Base-by-base conservation (phyloP, 2,888 invertebrate genomes). In the Sphaeridia pumilis region DNA sequence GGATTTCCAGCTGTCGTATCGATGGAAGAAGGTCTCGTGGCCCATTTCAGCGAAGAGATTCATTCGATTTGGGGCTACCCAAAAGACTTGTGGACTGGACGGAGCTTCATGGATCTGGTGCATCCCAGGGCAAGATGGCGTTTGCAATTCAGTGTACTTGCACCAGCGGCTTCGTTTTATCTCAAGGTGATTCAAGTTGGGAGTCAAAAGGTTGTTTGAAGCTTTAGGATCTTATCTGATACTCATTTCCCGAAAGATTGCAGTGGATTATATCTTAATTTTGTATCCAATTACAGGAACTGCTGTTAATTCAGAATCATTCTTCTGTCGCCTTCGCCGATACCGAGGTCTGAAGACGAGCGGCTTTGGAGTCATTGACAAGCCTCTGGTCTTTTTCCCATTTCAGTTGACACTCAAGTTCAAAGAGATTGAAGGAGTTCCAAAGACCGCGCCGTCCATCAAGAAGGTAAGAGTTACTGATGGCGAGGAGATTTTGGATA, bases 41-140 rank as follows among this genome's bases (percentile, higher is more conserved):
- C 87, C 64, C 83, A 82, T 66, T 81, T 84, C 10, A 83, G 87
- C 0, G 72, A 81, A 0, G 78, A 78, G 44, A 72, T 87, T 46
- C 80, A 80, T 0, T 70, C 77, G 1, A 75, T 80, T 1, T 74
- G 89, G 47, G 88, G 86, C 1, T 89, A 81, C 67, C 83, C 86
- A 0, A 80, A 81, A 61, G 84, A 87, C 58, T 84, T 86, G 79
- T 88, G 87, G 87, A 71, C 84, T 28, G 88, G 87, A 3, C 76
- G 85, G 48, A 84, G 85, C 0, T 87, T 92, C 66, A 84, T 87
- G 51, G 87, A 90, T 66, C 89, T 88, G 67, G 76, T 92, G 1
- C 87, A 89, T 70, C 81, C 83, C 2, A 83, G 70, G 84, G 79
- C 65, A 74, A 82, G 55, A 75, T 78, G 49, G 81, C 81, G 0